These are phyloP conservation scores for Brachypteracias leptosomus DNA, from an alignment of 2,113 vertebrate genomes.

Conservation along the genomic window DNA sequence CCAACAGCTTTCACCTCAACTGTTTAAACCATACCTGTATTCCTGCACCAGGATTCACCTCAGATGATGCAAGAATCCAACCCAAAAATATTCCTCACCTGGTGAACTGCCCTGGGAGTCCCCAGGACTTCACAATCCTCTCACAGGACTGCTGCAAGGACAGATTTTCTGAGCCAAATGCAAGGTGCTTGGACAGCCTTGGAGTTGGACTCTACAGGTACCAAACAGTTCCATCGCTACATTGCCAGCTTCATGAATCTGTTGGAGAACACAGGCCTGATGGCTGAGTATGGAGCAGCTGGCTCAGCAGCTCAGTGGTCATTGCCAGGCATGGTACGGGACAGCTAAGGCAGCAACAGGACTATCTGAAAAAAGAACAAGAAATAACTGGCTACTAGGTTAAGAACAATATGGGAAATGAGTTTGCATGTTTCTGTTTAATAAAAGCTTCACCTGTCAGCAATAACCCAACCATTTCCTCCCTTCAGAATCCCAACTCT, in stretches of 20 bases:
- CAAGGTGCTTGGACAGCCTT: accelerated
- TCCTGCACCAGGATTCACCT: background rate
- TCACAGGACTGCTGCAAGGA: background rate
- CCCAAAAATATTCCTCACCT: background rate
- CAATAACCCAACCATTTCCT: background rate
- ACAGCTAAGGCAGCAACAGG: background rate
- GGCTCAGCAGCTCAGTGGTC: background rate
- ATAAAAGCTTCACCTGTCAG: background rate
- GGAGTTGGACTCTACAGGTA: background rate
- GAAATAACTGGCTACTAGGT: background rate
- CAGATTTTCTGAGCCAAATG: background rate
- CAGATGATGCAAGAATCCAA: background rate
- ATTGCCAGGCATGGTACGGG: background rate
- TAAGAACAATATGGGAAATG: background rate
- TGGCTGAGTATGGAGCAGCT: background rate
- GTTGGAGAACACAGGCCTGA: background rate
- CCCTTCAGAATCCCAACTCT: background rate
- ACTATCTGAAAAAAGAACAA: background rate
- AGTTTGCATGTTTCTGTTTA: background rate
- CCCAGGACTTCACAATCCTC: background rate
- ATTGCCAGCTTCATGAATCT: background rate
- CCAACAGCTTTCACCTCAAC: background rate
- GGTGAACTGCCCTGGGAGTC: background rate
- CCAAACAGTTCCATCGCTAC: accelerated
- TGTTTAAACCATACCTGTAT: background rate